Percentiles rank a stretch among this genome's conserved stretches.
phyloP scores from a whole-genome alignment of 2,797 vertebrate species.

The Hyperoplus lanceolatus region DNA sequence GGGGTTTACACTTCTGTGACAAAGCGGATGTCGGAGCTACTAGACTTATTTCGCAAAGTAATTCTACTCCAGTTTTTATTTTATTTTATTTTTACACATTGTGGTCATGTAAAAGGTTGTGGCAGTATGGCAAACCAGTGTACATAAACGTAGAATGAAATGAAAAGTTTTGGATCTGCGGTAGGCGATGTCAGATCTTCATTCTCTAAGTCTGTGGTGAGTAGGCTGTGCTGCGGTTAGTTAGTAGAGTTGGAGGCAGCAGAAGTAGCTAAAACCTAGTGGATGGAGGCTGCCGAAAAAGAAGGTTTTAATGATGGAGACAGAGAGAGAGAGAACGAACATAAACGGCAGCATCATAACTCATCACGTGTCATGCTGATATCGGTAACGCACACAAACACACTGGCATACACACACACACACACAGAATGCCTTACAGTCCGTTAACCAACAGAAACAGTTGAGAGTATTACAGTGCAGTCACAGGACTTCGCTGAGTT shows the following conservation, averaged over 20 bases:
- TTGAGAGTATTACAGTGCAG: slow-evolving; percentile 58
- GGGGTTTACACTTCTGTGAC: slow-evolving; percentile 24
- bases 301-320: slow-evolving; percentile 4
- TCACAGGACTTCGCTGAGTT: slow-evolving; percentile 69
- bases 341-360: slow-evolving; percentile 68
- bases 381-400: slow-evolving; percentile 37
- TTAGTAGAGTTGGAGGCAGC: slow-evolving; percentile 33
- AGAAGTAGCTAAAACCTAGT: slow-evolving; percentile 35
- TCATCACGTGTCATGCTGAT: slow-evolving; percentile 43
- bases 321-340: slow-evolving; percentile 26
- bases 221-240: slow-evolving; percentile 37
- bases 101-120: slow-evolving; percentile 53
- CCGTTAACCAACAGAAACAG: slow-evolving; percentile 58
- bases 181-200: slow-evolving; percentile 69
- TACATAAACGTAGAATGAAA: slow-evolving; percentile 66
- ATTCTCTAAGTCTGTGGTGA: slow-evolving; percentile 36
- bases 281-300: not conserved
- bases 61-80: not conserved
- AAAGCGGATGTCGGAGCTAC: slow-evolving; percentile 39
- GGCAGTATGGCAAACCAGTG: slow-evolving; percentile 53
- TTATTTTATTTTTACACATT: slow-evolving; percentile 10
- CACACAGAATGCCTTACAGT: slow-evolving; percentile 77
- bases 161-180: slow-evolving; percentile 50
- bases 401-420: slow-evolving; percentile 27
- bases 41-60: slow-evolving; percentile 20